These are phyloP conservation scores for Lateolabrax maculatus DNA, from an alignment of 2,797 vertebrate genomes.

Conservation along the genomic window DNA sequence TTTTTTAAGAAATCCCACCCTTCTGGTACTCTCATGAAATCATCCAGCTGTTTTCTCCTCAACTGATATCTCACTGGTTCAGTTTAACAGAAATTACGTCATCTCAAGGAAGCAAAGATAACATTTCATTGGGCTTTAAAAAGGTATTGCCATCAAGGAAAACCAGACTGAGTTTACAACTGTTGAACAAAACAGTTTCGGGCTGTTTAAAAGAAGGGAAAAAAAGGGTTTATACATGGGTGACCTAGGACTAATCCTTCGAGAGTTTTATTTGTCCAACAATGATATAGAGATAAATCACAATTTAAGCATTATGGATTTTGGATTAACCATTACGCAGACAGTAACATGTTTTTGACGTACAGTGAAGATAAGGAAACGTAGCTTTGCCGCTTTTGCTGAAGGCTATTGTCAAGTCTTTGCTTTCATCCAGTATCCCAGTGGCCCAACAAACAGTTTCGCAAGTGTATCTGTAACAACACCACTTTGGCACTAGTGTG, in stretches of 20 bases:
- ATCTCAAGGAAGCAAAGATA: constrained; percentile 2
- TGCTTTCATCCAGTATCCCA: constrained; percentile 4
- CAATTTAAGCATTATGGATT: constrained; percentile 16
- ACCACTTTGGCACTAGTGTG: constrained; percentile 10
- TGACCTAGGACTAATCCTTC: background rate
- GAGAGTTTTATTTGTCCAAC: constrained; percentile 27
- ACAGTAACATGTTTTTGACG: background rate
- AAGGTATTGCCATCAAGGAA: background rate
- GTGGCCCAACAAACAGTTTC: constrained; percentile 17
- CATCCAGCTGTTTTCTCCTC: background rate
- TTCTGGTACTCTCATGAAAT: background rate
- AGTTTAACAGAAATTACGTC: constrained; percentile 11
- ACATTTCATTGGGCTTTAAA: constrained; percentile 6
- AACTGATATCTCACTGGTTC: background rate
- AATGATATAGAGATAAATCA: background rate
- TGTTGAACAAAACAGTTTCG: background rate
- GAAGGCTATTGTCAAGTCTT: constrained; percentile 15
- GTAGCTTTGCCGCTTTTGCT: background rate
- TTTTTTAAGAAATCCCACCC: background rate
- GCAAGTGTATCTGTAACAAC: constrained; percentile 19
- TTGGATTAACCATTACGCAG: constrained; percentile 3
- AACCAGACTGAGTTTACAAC: background rate
- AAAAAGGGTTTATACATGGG: background rate
- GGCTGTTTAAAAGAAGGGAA: background rate
- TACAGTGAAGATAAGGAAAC: constrained; percentile 26